Evolutionary conservation across 2,113 vertebrate species (phyloP).

Genomic region (Neolamprologus variostigma): DNA sequence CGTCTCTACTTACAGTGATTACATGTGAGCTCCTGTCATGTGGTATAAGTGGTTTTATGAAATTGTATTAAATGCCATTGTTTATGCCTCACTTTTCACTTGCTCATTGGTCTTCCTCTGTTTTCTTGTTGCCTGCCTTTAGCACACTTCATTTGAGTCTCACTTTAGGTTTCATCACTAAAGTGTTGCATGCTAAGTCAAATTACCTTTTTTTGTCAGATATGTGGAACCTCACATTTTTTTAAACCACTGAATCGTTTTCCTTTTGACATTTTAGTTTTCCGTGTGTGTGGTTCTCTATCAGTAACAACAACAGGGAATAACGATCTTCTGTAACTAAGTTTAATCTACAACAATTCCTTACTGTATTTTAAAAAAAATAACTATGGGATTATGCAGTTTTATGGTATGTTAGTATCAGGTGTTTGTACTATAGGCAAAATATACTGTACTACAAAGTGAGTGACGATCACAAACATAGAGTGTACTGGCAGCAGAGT

Average conservation of each 20-base stretch:
- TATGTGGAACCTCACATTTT: slow-evolving; percentile 8
- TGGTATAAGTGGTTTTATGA: slow-evolving; percentile 65
- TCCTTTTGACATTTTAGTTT: slow-evolving; percentile 14
- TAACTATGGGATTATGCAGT: not conserved
- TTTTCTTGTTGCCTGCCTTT: slow-evolving; percentile 42
- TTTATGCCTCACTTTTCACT: slow-evolving; percentile 70
- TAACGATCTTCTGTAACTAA: not conserved
- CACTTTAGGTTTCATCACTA: slow-evolving; percentile 59
- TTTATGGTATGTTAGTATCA: not conserved
- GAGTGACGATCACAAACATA: not conserved
- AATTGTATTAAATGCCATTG: slow-evolving; percentile 74
- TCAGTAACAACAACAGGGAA: slow-evolving; percentile 18
- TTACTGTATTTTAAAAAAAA: not conserved
- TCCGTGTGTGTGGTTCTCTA: not conserved
- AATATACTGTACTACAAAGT: not conserved
- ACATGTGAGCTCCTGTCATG: slow-evolving; percentile 74
- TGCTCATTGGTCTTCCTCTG: slow-evolving; percentile 33
- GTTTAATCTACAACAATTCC: not conserved
- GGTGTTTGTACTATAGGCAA: not conserved
- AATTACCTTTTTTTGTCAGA: slow-evolving; percentile 53
- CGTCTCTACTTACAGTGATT: slow-evolving; percentile 71
- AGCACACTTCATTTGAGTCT: slow-evolving; percentile 61
- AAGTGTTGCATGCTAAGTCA: slow-evolving; percentile 56
- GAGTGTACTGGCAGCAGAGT: not conserved
- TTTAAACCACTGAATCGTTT: slow-evolving; percentile 7